Conservation (phyloP, 2,888 invertebrate genomes). For the Agrotis clavis region DNA sequence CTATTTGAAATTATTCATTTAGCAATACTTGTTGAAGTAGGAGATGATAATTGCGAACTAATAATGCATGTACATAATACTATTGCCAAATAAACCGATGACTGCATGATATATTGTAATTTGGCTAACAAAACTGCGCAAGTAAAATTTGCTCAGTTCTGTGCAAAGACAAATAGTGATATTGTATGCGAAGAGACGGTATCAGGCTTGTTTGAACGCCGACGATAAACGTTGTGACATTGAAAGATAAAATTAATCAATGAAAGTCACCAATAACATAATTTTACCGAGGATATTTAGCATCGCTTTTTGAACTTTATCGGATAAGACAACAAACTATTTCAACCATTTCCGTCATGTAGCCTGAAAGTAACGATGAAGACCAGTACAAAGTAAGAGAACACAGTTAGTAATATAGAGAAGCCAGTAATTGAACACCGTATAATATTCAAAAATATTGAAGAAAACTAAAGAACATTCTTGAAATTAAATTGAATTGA, state of each 20-base stretch:
- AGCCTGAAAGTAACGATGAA: background rate
- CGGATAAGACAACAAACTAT: constrained; percentile 27
- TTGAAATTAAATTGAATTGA: background rate
- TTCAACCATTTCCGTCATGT: constrained; percentile 38
- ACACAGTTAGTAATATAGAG: background rate
- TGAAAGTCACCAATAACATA: constrained; percentile 70
- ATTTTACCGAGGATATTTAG: constrained; percentile 51
- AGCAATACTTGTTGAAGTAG: constrained; percentile 1
- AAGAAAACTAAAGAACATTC: background rate
- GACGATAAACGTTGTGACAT: constrained; percentile 76
- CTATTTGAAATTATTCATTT: constrained; percentile 1
- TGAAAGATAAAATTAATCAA: constrained; percentile 80
- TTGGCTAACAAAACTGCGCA: constrained; percentile 32
- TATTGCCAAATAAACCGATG: constrained; percentile 33
- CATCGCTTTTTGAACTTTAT: constrained; percentile 49
- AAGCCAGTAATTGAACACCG: background rate
- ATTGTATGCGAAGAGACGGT: constrained; percentile 54
- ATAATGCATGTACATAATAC: constrained; percentile 21
- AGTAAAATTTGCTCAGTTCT: constrained; percentile 45
- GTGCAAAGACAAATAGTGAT: constrained; percentile 46
- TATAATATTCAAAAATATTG: background rate
- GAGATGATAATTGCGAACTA: constrained; percentile 27
- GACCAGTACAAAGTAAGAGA: background rate
- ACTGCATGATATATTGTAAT: constrained; percentile 37
- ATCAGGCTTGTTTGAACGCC: constrained; percentile 50